phyloP scores from a whole-genome alignment of 2,888 invertebrate species.

The Drosophila mimetica region DNA sequence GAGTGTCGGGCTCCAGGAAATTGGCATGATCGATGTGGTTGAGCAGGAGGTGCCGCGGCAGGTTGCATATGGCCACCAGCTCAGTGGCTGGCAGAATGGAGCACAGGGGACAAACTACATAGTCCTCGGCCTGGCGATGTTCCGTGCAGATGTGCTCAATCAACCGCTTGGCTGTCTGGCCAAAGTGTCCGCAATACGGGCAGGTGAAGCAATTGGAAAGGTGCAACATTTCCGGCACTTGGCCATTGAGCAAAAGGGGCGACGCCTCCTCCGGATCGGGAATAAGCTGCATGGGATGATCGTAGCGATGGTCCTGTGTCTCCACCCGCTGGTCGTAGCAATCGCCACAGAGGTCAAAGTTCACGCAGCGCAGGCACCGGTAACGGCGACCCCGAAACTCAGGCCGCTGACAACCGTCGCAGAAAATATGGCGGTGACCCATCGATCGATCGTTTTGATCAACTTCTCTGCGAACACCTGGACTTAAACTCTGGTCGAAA shows the following conservation, averaged over 20 bases:
- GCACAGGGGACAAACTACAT: conserved; percentile 70
- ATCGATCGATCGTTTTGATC: conserved; percentile 3
- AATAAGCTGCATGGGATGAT: conserved; percentile 73
- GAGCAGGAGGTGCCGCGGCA: conserved; percentile 57
- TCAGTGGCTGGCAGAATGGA: conserved; percentile 53
- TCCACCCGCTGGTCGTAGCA: conserved; percentile 59
- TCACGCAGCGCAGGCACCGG: conserved; percentile 64
- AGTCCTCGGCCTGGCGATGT: conserved; percentile 48
- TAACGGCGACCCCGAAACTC: conserved; percentile 64
- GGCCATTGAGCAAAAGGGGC: conserved; percentile 43
- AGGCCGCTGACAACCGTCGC: conserved; percentile 62
- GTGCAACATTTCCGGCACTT: conserved; percentile 54
- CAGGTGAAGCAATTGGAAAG: conserved; percentile 67
- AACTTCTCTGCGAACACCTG: conserved; percentile 1
- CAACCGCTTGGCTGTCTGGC: conserved; percentile 63
- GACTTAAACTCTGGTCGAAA: conserved; percentile 21
- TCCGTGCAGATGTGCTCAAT: conserved; percentile 58
- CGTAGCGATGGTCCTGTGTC: conserved; percentile 47
- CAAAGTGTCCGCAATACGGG: conserved; percentile 58
- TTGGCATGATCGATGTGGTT: conserved; percentile 72
- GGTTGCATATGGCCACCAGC: conserved; percentile 55
- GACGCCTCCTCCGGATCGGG: conserved; percentile 11
- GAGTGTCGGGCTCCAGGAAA: conserved; percentile 57
- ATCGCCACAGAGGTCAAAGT: conserved; percentile 66
- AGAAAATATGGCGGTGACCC: conserved; percentile 61